Percentiles rank a stretch among this genome's conserved stretches.
These are phyloP conservation scores for Aphrocallistes beatrix DNA, from an alignment of 37 sponge, comb jelly and placozoan species.

Conservation along the genomic window DNA sequence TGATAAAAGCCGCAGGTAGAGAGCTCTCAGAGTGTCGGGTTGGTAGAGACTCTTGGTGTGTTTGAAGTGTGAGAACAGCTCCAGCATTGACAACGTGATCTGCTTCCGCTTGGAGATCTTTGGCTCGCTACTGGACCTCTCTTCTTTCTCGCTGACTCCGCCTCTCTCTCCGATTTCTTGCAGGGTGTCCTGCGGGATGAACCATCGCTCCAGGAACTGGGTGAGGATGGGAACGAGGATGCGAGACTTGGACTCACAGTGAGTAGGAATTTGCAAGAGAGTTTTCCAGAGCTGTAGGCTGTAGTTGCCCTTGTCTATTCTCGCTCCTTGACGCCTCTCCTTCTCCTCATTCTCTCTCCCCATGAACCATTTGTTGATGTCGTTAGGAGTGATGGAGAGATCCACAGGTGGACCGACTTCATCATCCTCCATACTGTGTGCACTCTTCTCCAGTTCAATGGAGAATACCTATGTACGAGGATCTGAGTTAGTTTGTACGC, in stretches of 20 bases:
- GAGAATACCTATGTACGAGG: not conserved
- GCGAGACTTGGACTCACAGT: constrained; percentile 48
- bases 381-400: not conserved
- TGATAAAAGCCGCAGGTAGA: constrained; percentile 58
- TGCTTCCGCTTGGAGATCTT: not conserved
- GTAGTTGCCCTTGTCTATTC: constrained; percentile 56
- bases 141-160: not conserved
- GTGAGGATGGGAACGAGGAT: constrained; percentile 53
- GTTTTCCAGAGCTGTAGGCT: constrained; percentile 54
- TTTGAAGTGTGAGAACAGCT: constrained; percentile 50
- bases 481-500: not conserved
- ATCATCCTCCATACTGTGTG: not conserved
- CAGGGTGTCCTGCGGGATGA: not conserved
- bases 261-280: constrained; percentile 12
- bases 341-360: not conserved
- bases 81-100: constrained; percentile 32
- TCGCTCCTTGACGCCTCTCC: constrained; percentile 22
- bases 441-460: not conserved
- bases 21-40: constrained; percentile 37
- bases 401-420: not conserved
- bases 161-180: not conserved
- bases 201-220: constrained; percentile 36
- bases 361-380: not conserved
- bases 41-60: constrained; percentile 56
- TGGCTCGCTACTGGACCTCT: not conserved